Percentiles rank a stretch among this genome's conserved stretches.
Conservation (phyloP, 2,888 invertebrate genomes). For the Eupeodes luniger region DNA sequence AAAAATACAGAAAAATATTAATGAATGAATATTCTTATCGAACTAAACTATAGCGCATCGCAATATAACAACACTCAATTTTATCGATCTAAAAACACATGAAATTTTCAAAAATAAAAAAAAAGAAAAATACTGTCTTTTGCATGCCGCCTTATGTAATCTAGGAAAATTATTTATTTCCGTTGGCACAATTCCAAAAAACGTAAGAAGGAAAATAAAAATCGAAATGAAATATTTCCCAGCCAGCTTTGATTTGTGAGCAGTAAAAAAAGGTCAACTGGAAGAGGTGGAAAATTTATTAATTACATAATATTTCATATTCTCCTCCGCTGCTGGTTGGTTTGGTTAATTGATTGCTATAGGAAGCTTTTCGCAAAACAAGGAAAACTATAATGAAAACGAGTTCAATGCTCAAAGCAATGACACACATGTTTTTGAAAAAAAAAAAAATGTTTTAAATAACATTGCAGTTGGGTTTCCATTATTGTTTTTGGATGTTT, state of each 20-base stretch:
- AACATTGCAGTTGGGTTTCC: not conserved
- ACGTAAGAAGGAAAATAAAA: not conserved
- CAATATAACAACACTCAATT: constrained; percentile 12
- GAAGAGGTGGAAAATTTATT: constrained; percentile 13
- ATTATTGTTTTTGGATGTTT: constrained; percentile 1
- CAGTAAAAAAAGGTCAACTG: constrained; percentile 17
- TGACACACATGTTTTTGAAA: not conserved
- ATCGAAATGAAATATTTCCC: constrained; percentile 13
- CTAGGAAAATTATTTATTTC: constrained; percentile 24
- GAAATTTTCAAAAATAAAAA: not conserved
- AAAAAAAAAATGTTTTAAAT: not conserved
- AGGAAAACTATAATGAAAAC: not conserved
- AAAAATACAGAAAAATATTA: not conserved
- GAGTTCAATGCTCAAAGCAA: constrained; percentile 21
- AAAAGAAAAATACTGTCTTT: not conserved
- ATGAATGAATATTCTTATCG: constrained; percentile 23
- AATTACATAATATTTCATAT: not conserved
- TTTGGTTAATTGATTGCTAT: constrained; percentile 8
- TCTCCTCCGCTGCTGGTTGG: not conserved
- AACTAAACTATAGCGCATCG: not conserved
- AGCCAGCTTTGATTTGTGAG: constrained; percentile 1
- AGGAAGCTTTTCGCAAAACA: not conserved
- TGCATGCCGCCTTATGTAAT: constrained; percentile 39
- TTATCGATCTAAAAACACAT: constrained; percentile 30
- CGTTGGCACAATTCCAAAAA: constrained; percentile 33